A percentile compares a stretch with the other conserved stretches of the same genome.
Evolutionary conservation across 2,888 invertebrate genomes (phyloP).

Genomic region (Archips crataeganus): DNA sequence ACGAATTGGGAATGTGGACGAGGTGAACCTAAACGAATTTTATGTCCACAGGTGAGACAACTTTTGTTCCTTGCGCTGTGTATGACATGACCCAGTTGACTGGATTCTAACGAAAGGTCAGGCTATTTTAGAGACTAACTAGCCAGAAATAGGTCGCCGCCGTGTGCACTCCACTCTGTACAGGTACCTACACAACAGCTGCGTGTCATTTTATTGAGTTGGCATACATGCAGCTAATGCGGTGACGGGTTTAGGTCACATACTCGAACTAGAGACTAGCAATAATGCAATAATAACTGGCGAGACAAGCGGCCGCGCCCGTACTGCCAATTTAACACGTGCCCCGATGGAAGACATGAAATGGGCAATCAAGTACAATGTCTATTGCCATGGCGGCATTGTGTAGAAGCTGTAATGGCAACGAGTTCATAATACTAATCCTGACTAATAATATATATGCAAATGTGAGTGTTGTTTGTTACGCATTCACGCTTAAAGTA

Average conservation of each 20-base stretch:
- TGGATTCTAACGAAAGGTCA: slow-evolving; percentile 24
- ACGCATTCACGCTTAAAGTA: too few species aligned
- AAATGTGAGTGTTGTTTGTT: too few species aligned
- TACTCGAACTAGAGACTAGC: slow-evolving; percentile 45
- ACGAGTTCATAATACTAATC: background rate
- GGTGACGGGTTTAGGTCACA: slow-evolving; percentile 68
- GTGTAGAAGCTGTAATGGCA: background rate
- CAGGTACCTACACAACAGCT: slow-evolving; percentile 25
- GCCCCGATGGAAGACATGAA: slow-evolving; percentile 46
- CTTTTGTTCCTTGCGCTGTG: too few species aligned
- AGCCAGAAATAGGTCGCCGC: slow-evolving; percentile 25
- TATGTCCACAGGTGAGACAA: too few species aligned
- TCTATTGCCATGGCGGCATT: slow-evolving; percentile 16
- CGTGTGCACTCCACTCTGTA: background rate
- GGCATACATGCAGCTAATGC: slow-evolving; percentile 47
- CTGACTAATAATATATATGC: too few species aligned
- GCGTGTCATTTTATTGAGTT: slow-evolving; percentile 34
- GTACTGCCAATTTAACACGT: slow-evolving; percentile 58
- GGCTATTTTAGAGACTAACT: slow-evolving; percentile 19
- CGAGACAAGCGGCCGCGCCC: slow-evolving; percentile 58
- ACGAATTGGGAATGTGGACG: too few species aligned
- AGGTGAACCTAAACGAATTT: too few species aligned
- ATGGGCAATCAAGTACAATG: slow-evolving; percentile 28
- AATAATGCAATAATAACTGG: slow-evolving; percentile 43
- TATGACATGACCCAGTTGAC: background rate